Base-by-base conservation (phyloP, 2,797 vertebrate species). In the Garrulus glandarius region DNA sequence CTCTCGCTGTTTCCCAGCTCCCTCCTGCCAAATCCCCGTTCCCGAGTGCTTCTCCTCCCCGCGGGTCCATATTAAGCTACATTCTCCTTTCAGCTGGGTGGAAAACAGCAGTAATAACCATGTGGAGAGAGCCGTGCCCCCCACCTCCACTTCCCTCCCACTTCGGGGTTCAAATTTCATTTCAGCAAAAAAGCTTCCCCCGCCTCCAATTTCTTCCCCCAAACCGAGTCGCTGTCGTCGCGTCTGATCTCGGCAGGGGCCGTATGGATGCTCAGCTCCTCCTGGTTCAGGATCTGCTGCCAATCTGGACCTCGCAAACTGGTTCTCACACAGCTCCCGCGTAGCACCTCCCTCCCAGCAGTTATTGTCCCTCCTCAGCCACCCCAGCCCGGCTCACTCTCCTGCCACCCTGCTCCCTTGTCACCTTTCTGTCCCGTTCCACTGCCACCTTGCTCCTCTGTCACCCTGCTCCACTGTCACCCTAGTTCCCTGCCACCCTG, bases 61-160 rank as follows among this genome's bases (percentile, higher is more conserved):
- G 76, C 46, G 79, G 95, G 92, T 96, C 95, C 94, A 92, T 93
- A 92, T 96, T 95, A 92, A 95, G 91, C 95, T 89, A 94, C 92
- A 90, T 96, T 94, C 95, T 96, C 95, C 93, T 92, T 96, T 94
- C 92, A 94, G 95, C 96, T 96, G 96, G 89, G 93, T 94, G 96
- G 94, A 94, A 96, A 97, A 94, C 96, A 94, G 95, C 95, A 88
- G 95, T 92, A 95, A 96, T 92, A 93, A 94, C 93, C 96, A 96
- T 94, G 95, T 94, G 96, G 96, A 96, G 96, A 93, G 95, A 96
- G 96, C 95, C 92, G 88, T 96, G 95, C 96, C 95, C 96, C 96
- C 96, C 96, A 96, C 96, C 96, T 96, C 96, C 96, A 96, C 92
- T 95, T 95, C 95, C 95, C 95, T 96, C 96, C 94, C 96, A 96